Evolutionary conservation across 2,888 invertebrate species (phyloP), one percentile per base, ranked within the genome.

Genomic region (Melieria picta): DNA sequence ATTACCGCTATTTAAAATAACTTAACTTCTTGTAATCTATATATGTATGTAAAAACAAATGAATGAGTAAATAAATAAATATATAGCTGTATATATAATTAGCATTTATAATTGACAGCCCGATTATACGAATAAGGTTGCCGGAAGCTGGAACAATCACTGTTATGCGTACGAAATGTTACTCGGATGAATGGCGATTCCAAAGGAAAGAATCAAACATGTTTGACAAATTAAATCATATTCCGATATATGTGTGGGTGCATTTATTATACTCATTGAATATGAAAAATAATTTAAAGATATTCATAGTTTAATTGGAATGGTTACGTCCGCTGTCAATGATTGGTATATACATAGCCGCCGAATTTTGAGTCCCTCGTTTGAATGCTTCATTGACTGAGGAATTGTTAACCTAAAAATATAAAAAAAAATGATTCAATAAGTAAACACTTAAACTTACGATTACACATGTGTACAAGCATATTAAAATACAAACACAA

Each of bases 301-400:
- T 56, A 69, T 62, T 52, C 55, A 62, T 71, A 72, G 73, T 61
- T 75, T 72, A 77, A 66, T 83, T 78, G 82, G 82, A 80, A 72
- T 74, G 76, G 74, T 77, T 74, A 56, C 77, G 77, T 60, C 72
- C 72, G 69, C 66, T 75, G 46, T 76, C 76, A 68, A 70, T 74
- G 64, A 70, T 76, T 74, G 77, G 75, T 77, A 77, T 77, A 74
- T 77, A 77, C 77, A 77, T 72, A 73, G 77, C 74, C 70, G 75
- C 74, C 70, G 77, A 75, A 73, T 74, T 76, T 56, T 77, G 76
- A 69, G 73, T 75, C 73, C 72, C 74, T 65, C 74, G 74, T 75
- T 77, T 76, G 70, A 76, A 76, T 50, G 76, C 73, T 7, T 75
- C 77, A 50, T 76, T 75, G 52, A 65, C 74, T 50, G 77, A 72